These are phyloP conservation scores for Crotalus horridus DNA, from an alignment of 2,113 vertebrate species.

Conservation along the genomic window DNA sequence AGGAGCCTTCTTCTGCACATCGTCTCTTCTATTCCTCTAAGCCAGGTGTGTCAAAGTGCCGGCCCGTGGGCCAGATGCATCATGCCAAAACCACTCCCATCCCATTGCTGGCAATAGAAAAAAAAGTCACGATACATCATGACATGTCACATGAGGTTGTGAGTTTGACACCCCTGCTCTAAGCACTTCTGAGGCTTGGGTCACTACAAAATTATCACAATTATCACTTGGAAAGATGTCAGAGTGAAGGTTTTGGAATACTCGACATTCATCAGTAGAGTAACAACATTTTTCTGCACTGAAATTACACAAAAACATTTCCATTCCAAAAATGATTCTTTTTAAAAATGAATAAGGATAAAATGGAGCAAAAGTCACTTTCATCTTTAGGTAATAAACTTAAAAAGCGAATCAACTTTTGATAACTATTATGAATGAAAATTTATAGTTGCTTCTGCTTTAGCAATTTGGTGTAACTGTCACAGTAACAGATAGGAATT, in stretches of 20 bases:
- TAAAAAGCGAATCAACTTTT: conserved; percentile 37
- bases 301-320: conserved; percentile 13
- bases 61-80: no score
- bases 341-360: conserved; percentile 13
- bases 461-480: neutral
- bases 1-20: neutral
- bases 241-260: neutral
- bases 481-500: conserved; percentile 9
- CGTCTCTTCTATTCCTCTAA: neutral
- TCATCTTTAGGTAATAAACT: conserved; percentile 36
- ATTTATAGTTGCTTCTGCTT: conserved; percentile 26
- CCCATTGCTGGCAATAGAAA: no score
- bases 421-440: conserved; percentile 33
- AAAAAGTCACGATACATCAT: no score
- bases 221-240: neutral
- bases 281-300: neutral
- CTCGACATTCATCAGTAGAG: neutral
- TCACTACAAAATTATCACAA: neutral
- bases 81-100: no score
- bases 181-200: neutral
- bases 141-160: no score
- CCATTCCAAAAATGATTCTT: neutral
- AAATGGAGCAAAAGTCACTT: conserved; percentile 32
- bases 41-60: no score
- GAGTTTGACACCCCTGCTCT: no score